A percentile compares a stretch with the other conserved stretches of the same genome.
Conservation (phyloP, 2,797 vertebrate genomes). For the Loriculus beryllinus region DNA sequence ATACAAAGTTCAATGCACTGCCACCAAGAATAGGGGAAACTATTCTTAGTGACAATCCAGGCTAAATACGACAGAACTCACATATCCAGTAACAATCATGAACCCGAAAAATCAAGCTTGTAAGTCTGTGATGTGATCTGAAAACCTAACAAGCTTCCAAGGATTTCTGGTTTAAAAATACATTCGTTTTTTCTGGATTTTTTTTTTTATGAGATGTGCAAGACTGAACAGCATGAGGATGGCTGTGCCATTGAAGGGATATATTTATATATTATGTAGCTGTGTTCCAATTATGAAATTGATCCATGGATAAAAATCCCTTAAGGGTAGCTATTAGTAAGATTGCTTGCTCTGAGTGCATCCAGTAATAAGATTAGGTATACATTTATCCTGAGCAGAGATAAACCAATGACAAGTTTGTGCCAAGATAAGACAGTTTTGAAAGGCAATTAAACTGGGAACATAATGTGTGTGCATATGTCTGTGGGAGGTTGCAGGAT, state of each 20-base stretch:
- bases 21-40: constrained; percentile 1
- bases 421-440: constrained; percentile 59
- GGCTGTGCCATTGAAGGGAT: not conserved
- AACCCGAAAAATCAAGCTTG: constrained; percentile 49
- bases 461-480: constrained; percentile 6
- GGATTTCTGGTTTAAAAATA: constrained; percentile 12
- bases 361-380: constrained; percentile 64
- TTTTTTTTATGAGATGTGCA: not conserved
- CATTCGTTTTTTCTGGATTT: not conserved
- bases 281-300: constrained; percentile 57
- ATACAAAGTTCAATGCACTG: not conserved
- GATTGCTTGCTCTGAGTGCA: constrained; percentile 51
- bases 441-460: constrained; percentile 63
- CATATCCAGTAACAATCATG: constrained; percentile 28
- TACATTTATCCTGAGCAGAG: constrained; percentile 58
- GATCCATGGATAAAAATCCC: constrained; percentile 63
- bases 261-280: constrained; percentile 36
- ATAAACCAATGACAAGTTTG: constrained; percentile 51
- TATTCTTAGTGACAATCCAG: constrained; percentile 38
- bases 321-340: constrained; percentile 63
- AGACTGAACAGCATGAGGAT: not conserved
- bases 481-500: constrained; percentile 33
- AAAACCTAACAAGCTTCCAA: constrained; percentile 36
- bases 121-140: constrained; percentile 26
- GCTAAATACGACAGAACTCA: constrained; percentile 33